Percentiles rank a stretch among this genome's conserved stretches.
These are phyloP conservation scores for Amiota minor DNA, from an alignment of 2,888 invertebrate species.

Conservation along the genomic window DNA sequence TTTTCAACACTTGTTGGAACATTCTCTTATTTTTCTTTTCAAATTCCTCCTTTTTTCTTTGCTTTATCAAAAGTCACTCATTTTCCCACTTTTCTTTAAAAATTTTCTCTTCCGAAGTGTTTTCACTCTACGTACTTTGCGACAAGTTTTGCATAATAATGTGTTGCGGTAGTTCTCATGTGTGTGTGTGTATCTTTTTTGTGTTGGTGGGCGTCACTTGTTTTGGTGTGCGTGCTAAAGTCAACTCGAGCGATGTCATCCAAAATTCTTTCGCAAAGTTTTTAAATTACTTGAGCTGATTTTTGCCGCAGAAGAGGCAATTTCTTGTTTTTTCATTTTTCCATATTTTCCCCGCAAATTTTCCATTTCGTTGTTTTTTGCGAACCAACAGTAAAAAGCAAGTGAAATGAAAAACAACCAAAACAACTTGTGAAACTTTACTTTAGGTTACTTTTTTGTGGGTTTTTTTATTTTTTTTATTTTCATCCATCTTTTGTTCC, in stretches of 20 bases:
- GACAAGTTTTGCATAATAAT: conserved; percentile 1
- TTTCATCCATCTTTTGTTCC: conserved; percentile 1
- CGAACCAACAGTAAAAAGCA: too few species aligned
- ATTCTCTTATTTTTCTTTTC: not conserved
- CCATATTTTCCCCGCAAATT: not conserved
- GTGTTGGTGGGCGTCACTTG: not conserved
- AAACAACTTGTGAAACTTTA: not conserved
- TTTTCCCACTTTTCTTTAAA: not conserved
- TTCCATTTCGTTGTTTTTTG: not conserved
- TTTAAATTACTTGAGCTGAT: conserved; percentile 33
- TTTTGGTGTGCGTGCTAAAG: not conserved
- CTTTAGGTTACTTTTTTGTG: not conserved
- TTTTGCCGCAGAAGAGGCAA: conserved; percentile 21
- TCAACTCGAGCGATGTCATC: not conserved
- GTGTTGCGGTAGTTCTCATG: not conserved
- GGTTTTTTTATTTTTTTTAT: not conserved
- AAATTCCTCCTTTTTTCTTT: not conserved
- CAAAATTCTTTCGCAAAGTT: conserved; percentile 31
- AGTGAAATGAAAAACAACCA: not conserved
- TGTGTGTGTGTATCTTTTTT: not conserved
- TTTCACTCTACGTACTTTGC: not conserved
- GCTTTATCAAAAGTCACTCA: conserved; percentile 19
- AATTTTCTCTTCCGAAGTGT: not conserved
- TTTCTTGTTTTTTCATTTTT: not conserved
- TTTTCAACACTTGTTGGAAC: not conserved